Base-by-base conservation (phyloP, 2,888 invertebrate species). In the Odontocerum albicorne region DNA sequence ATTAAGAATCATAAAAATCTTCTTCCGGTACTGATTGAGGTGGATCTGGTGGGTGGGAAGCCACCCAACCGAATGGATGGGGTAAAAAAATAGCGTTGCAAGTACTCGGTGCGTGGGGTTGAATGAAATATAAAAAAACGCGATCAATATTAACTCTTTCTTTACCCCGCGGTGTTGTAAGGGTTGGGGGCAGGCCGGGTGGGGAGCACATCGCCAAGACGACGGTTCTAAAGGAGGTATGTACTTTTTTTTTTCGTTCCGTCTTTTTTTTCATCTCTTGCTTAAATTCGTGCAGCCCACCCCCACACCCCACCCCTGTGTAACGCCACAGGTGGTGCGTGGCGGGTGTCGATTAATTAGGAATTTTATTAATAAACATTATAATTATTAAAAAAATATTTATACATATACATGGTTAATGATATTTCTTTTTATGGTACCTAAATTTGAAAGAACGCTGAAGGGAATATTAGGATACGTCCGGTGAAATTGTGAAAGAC, bases 111-210 rank as follows among this genome's bases (percentile, higher is more conserved):
- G 59, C 38, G 56, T 57, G 55, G 74, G 80, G 77, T 79, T 79
- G 80, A 80, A 79, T 79, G 79, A 78, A 80, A 80, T 80, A 79
- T 80, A 81, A 75, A 72, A n/a, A 79, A 77, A 55, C 58, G 79
- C 79, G 81, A 82, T 82, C 82, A 81, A 82, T 82, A 82, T 82
- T 82, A 82, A 82, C 82, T 82, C 82, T 82, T 82, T 82, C 77
- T 76, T 75, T 74, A 69, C 55, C 70, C 69, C 68, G 67, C 69
- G 69, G 70, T 66, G 60, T 46, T 55, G 56, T 49, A 59, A 55
- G 57, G 57, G 61, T 56, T 57, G 57, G 55, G 36, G 45, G 47
- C 19, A 42, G 49, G 49, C 32, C 12, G 54, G 50, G 16, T 43
- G 44, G 54, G 57, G 52, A 50, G 36, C 50, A 56, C 58, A 61